These are phyloP conservation scores for Merops nubicus DNA, from an alignment of 2,113 vertebrate species.

Conservation along the genomic window DNA sequence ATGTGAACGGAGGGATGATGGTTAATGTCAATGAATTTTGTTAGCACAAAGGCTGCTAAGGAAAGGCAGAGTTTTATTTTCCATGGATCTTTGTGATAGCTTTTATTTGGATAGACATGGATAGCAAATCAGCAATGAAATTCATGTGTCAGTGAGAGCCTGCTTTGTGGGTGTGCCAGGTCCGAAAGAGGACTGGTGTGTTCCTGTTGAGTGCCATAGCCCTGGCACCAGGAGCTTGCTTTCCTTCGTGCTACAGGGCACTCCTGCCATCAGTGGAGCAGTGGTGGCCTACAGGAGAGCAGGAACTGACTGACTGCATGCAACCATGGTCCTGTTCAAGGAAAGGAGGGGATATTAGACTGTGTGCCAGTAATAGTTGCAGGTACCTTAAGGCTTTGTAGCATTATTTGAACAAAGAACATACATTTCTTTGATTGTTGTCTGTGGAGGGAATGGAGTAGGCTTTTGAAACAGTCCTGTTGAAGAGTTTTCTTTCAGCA, in stretches of 20 bases:
- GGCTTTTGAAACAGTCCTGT: neutral
- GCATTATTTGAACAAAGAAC: neutral
- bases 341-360: neutral
- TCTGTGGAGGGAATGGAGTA: neutral
- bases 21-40: neutral
- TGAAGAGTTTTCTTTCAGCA: neutral
- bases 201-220: neutral
- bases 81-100: neutral
- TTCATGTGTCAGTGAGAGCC: neutral
- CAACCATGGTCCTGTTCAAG: neutral
- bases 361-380: neutral
- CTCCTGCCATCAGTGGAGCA: neutral
- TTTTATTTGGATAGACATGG: neutral
- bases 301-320: neutral
- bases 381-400: neutral
- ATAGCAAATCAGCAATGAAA: neutral
- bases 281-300: neutral
- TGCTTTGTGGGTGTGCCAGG: neutral
- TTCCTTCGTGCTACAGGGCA: fast-evolving
- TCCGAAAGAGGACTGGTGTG: neutral
- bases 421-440: neutral
- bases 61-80: neutral
- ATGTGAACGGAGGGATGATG: neutral
- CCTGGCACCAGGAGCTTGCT: neutral
- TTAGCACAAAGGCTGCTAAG: neutral